Base-by-base conservation (phyloP, 2,797 vertebrate species). In the Heterohyrax brucei region DNA sequence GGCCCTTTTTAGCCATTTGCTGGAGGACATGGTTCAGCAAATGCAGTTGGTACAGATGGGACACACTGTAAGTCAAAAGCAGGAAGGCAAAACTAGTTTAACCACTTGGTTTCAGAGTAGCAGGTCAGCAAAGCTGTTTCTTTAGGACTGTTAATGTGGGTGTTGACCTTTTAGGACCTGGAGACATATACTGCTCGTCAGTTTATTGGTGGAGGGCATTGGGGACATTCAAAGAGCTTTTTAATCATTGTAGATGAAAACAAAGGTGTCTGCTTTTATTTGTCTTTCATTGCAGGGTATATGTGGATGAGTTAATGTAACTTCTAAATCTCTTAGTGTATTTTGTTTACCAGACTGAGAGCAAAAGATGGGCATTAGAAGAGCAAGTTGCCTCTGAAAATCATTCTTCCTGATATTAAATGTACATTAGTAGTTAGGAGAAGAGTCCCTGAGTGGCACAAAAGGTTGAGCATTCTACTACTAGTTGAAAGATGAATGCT, bases 201-300 rank as follows among this genome's bases (percentile, higher is more conserved):
- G 12, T 91, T 68, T 59, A 88, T 26, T 22, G 12, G 2, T 87
- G 7, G 50, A 68, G 1, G 64, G 0, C 8, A 18, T 64, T 91
- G 39, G 78, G 62, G 83, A 92, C 24, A 70, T 84, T 21, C 53
- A 48, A 86, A 24, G 48, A 33, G 7, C 39, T 96, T 95, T 95
- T 87, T 80, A 81, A 87, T 70, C 33, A 62, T 95, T 50, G 79
- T 84, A 26, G 48, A 75, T 85, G 50, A 91, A 95, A 95, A 56
- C 24, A 89, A 56, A 87, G n/a, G 64, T 82, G 14, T 62, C 61
- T 61, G 16, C 78, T 95, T 94, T 89, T 16, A 68, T 96, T 95
- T 95, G 72, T 89, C 44, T 95, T 95, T 94, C 61, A 83, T 85
- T 89, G 46, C 10, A 78, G 76, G 75, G 86, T n/a, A 86, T 95